phyloP scores from a whole-genome alignment of 1,140 invertebrate species.

The Microplitis mediator region DNA sequence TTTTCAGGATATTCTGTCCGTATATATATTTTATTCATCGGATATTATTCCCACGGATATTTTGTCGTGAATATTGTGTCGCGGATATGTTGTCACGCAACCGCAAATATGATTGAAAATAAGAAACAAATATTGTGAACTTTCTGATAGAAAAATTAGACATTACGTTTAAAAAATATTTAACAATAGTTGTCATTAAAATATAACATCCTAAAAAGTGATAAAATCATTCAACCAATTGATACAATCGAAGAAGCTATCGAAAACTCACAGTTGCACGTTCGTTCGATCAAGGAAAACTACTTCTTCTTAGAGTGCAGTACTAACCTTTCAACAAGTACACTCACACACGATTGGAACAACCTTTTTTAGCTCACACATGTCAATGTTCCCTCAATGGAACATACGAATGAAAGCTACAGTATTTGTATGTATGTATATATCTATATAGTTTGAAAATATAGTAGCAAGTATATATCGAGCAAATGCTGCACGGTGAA shows the following conservation, averaged over 20 bases:
- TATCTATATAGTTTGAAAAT: not conserved
- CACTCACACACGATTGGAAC: conserved; percentile 10
- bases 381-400: not conserved
- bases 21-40: too few relatives aligned
- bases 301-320: not conserved
- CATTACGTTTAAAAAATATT: too few relatives aligned
- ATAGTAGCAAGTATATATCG: conserved; percentile 11
- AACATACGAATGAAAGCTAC: not conserved
- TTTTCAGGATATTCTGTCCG: too few relatives aligned
- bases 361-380: not conserved
- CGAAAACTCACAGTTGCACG: not conserved
- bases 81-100: too few relatives aligned
- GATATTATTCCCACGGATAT: too few relatives aligned
- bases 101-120: not conserved
- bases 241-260: not conserved
- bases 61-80: too few relatives aligned
- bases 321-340: conserved; percentile 30
- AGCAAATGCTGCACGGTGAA: conserved; percentile 36
- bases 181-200: too few relatives aligned
- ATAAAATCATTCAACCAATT: not conserved
- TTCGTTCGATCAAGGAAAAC: conserved; percentile 8
- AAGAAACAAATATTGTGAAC: not conserved
- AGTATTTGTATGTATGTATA: not conserved
- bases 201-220: not conserved
- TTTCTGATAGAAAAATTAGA: too few relatives aligned